Conservation (phyloP, 1,140 invertebrate genomes). For the Wiebesia pumilae region DNA sequence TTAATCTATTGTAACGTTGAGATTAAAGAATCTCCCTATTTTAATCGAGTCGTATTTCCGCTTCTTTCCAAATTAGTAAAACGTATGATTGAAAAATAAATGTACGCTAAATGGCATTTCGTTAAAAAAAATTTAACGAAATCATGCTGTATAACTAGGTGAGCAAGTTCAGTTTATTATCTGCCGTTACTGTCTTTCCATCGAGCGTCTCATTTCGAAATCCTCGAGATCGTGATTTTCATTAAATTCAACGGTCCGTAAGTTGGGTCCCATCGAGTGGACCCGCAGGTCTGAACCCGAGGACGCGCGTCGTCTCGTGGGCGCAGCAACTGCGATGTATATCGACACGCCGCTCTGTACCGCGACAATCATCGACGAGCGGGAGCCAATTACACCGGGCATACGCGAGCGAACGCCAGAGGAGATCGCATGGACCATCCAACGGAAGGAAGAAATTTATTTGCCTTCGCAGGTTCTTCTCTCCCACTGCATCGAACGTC, state of each 20-base stretch:
- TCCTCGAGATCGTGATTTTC: conserved; percentile 11
- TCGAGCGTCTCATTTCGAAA: not conserved
- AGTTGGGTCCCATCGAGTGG: not conserved
- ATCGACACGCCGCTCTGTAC: conserved; percentile 58
- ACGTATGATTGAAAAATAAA: too few relatives aligned
- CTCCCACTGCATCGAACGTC: not conserved
- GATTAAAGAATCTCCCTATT: too few relatives aligned
- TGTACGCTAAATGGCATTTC: not conserved
- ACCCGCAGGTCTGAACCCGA: not conserved
- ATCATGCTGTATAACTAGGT: not conserved
- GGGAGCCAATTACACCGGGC: conserved; percentile 67
- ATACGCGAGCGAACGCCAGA: not conserved
- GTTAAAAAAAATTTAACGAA: not conserved
- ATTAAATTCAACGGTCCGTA: not conserved
- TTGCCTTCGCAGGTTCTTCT: not conserved
- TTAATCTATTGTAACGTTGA: too few relatives aligned
- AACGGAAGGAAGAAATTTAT: conserved; percentile 6
- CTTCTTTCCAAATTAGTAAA: too few relatives aligned
- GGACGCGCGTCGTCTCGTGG: not conserved
- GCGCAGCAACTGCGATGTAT: conserved; percentile 60
- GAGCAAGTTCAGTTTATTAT: not conserved
- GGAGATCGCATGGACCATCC: not conserved
- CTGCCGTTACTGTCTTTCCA: not conserved
- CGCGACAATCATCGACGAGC: conserved; percentile 63
- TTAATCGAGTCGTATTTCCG: too few relatives aligned